These are phyloP conservation scores for Pimephales promelas DNA, from an alignment of 2,113 vertebrate species.

Conservation along the genomic window DNA sequence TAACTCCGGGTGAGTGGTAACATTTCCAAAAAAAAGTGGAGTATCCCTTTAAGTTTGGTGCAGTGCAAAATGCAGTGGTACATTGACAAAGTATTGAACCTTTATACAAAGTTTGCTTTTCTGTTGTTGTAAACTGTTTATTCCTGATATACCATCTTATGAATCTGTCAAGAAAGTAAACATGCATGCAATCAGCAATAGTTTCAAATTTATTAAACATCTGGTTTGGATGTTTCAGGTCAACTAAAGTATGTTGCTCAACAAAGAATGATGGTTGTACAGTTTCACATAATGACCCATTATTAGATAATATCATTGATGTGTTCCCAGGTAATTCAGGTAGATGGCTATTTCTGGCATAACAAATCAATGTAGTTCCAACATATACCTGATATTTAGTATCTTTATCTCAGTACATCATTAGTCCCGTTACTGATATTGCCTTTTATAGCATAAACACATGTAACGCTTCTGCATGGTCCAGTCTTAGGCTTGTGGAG, in stretches of 20 bases:
- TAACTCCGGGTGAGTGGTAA: no score
- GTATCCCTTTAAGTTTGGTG: neutral
- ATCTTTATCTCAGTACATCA: constrained; percentile 3
- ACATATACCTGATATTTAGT: neutral
- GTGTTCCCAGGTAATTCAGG: neutral
- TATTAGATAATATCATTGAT: neutral
- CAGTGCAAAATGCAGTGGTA: no score
- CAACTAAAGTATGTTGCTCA: neutral
- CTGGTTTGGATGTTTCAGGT: neutral
- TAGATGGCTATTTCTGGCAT: neutral
- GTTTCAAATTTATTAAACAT: neutral
- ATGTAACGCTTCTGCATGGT: neutral
- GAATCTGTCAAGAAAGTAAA: neutral
- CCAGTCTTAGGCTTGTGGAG: neutral
- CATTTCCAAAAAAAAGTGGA: no score
- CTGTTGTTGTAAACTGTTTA: neutral
- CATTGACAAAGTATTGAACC: neutral
- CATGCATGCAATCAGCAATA: neutral
- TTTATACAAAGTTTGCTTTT: neutral
- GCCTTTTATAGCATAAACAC: neutral
- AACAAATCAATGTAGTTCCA: neutral
- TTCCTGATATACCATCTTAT: neutral
- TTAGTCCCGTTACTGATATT: neutral
- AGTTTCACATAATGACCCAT: neutral
- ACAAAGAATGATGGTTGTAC: neutral